Percentiles rank a stretch among this genome's conserved stretches.
Conservation (phyloP, 2,113 vertebrate species). For the Mola mola region DNA sequence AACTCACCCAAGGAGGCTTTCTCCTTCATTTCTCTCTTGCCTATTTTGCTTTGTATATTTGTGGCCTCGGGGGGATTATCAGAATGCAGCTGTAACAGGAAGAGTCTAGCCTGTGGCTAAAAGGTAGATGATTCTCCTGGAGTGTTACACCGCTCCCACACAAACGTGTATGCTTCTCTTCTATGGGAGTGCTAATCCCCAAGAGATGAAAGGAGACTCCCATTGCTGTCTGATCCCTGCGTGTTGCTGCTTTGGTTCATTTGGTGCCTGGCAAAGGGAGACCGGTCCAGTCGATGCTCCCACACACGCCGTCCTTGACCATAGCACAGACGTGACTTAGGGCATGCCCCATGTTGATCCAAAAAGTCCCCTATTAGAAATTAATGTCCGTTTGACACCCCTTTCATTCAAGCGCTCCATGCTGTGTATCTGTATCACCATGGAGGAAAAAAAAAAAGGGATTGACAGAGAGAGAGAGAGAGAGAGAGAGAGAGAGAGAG, state of each 20-base stretch:
- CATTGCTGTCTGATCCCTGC: conserved; percentile 66
- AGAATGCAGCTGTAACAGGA: conserved; percentile 60
- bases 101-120: conserved; percentile 62
- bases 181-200: conserved; percentile 68
- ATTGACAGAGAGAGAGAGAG: background rate
- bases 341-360: conserved; percentile 61
- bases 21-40: conserved; percentile 57
- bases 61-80: conserved; percentile 52
- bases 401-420: conserved; percentile 62
- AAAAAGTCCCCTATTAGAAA: conserved; percentile 76
- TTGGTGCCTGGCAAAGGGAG: conserved; percentile 66
- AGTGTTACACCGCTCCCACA: conserved; percentile 50
- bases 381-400: conserved; percentile 72
- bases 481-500: conserved; percentile 16
- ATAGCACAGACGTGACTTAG: conserved; percentile 50
- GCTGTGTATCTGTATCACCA: conserved; percentile 43
- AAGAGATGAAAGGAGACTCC: conserved; percentile 73
- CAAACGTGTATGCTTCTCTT: conserved; percentile 49
- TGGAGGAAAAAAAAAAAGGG: conserved; percentile 14
- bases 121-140: conserved; percentile 59
- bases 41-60: conserved; percentile 48
- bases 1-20: conserved; percentile 48
- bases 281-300: conserved; percentile 55
- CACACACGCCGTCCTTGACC: conserved; percentile 69
- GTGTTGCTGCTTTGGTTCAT: conserved; percentile 66